A percentile compares a stretch with the other conserved stretches of the same genome.
Evolutionary conservation across 2,797 vertebrate genomes (phyloP).

Genomic region (Coranthus polyacanthus): DNA sequence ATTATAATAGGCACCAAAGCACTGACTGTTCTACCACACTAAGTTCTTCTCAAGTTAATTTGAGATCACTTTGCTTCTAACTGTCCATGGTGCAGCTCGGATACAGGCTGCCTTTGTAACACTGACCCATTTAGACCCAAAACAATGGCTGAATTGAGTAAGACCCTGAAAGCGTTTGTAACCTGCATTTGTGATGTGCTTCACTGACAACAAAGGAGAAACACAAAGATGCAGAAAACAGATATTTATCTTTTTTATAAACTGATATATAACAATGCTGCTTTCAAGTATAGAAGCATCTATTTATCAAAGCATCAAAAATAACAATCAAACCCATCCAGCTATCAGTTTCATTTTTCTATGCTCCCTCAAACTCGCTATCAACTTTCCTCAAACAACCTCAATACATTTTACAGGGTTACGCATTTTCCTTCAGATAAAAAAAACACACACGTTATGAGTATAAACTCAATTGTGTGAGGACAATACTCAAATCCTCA

Average conservation of each 20-base stretch:
- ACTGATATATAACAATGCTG: neutral
- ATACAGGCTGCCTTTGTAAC: constrained; percentile 68
- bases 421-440: constrained; percentile 12
- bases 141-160: constrained; percentile 66
- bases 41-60: constrained; percentile 43
- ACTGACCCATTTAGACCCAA: constrained; percentile 71
- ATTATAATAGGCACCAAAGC: constrained; percentile 26
- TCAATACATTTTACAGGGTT: constrained; percentile 8
- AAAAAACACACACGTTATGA: constrained; percentile 7
- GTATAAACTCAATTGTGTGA: constrained; percentile 1
- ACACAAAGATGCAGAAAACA: constrained; percentile 5
- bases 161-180: constrained; percentile 41
- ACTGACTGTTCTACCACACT: constrained; percentile 15
- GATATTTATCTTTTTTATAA: neutral
- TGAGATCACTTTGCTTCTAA: constrained; percentile 36
- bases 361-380: neutral
- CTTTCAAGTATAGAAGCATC: constrained; percentile 6
- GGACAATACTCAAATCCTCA: neutral
- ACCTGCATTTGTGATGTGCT: constrained; percentile 30
- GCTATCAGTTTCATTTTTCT: constrained; percentile 11
- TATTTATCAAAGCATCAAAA: constrained; percentile 48
- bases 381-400: constrained; percentile 21
- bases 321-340: constrained; percentile 20
- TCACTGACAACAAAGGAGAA: constrained; percentile 9
- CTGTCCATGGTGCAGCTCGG: constrained; percentile 27